Conservation (phyloP, 2,113 vertebrate genomes). For the Trinectes maculatus region DNA sequence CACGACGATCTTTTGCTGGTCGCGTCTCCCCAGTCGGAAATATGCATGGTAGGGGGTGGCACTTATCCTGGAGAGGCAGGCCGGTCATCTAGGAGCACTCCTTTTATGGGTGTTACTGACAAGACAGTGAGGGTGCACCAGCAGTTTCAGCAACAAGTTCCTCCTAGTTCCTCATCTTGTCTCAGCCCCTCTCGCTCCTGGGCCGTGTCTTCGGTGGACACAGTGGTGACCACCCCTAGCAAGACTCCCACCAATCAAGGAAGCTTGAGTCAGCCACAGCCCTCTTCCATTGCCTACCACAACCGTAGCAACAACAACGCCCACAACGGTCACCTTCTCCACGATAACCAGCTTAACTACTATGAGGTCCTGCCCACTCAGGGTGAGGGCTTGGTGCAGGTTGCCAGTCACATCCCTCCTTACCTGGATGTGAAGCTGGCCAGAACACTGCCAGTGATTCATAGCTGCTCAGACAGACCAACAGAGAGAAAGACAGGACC, state of each 20-base stretch:
- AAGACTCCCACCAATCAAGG: constrained; percentile 67
- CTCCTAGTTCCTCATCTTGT: constrained; percentile 72
- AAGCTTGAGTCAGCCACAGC: constrained; percentile 75
- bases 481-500: constrained; percentile 87
- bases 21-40: constrained; percentile 87
- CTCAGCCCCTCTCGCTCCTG: constrained; percentile 88
- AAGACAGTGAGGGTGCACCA: constrained; percentile 92
- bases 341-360: constrained; percentile 85
- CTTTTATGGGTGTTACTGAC: constrained; percentile 96
- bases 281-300: constrained; percentile 94
- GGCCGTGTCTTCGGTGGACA: constrained; percentile 97
- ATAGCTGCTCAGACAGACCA: constrained; percentile 92
- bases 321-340: constrained; percentile 92
- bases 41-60: constrained; percentile 70
- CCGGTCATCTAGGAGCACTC: constrained; percentile 88
- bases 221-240: constrained; percentile 88
- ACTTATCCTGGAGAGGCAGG: constrained; percentile 92
- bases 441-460: constrained; percentile 91
- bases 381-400: constrained; percentile 85
- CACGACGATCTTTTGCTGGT: constrained; percentile 90
- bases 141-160: constrained; percentile 82
- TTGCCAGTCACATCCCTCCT: constrained; percentile 87
- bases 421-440: constrained; percentile 93
- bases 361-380: constrained; percentile 76
- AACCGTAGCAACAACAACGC: constrained; percentile 99